A percentile compares a stretch with the other conserved stretches of the same genome.
Conservation (phyloP, 2,888 invertebrate genomes). For the Epinotia bilunana region DNA sequence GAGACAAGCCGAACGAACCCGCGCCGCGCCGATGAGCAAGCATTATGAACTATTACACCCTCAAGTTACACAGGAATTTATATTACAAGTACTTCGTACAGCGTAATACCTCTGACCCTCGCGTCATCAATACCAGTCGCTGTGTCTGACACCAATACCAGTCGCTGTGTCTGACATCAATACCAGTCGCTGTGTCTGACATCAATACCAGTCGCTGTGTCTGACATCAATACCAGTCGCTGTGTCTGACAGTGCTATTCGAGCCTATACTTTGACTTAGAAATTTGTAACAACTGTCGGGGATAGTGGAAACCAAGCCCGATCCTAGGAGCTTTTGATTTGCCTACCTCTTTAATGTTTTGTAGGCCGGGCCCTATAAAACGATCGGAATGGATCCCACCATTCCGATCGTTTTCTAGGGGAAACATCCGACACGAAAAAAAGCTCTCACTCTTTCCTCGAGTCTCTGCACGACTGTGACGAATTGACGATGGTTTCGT, state of each 20-base stretch:
- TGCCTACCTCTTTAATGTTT: too few relatives aligned
- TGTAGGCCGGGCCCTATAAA: too few relatives aligned
- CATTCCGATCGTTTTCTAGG: too few relatives aligned
- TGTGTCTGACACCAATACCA: constrained; percentile 10
- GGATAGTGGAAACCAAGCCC: too few relatives aligned
- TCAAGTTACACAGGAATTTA: constrained; percentile 34
- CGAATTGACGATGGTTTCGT: too few relatives aligned
- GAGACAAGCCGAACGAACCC: constrained; percentile 17
- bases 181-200: constrained; percentile 11
- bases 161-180: constrained; percentile 21
- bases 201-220: constrained; percentile 17
- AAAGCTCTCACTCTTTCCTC: too few relatives aligned
- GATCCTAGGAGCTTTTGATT: too few relatives aligned
- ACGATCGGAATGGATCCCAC: too few relatives aligned
- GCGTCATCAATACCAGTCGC: constrained; percentile 11
- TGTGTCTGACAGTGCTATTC: neutral
- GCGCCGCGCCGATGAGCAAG: constrained; percentile 25
- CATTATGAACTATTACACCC: constrained; percentile 40
- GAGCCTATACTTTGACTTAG: too few relatives aligned
- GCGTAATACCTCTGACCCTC: constrained; percentile 8
- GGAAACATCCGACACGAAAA: too few relatives aligned
- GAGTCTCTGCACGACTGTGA: too few relatives aligned
- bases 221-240: constrained; percentile 17
- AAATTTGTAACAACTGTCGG: too few relatives aligned
- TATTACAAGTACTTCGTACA: neutral